Base-by-base conservation (phyloP, 2,797 vertebrate genomes). In the Triplophysa bombifrons region DNA sequence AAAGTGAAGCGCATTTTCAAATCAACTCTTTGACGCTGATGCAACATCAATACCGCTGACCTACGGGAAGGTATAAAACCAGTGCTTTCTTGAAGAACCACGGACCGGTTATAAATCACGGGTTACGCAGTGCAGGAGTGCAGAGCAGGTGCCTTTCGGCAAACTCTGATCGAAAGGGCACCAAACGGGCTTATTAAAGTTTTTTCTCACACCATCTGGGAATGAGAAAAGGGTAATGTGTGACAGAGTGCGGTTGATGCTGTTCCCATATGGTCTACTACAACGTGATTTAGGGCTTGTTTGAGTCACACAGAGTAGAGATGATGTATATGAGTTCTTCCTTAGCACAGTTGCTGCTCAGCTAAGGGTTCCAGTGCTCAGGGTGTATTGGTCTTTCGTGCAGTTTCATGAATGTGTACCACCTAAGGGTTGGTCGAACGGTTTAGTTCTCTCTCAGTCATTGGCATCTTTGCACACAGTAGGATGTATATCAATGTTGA, bases 61-160 rank as follows among this genome's bases (percentile, higher is more conserved):
- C 79, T 82, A n/a, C 66, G 80, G 81, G 79, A 74, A 81, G 65
- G 51, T 74, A 58, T 80, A 72, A 73, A 72, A 64, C 76, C 19
- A 19, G 8, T 19, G 50, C 67, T 63, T 77, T 78, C 69, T 68
- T 61, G 48, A 60, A 48, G 25, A 80, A 65, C 66, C 56, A 20
- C 30, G 60, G 10, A 73, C 58, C 48, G 20, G 64, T 46, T 67
- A 74, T 80, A 73, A 80, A 84, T 84, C 78, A 75, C 82, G 73
- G 68, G 78, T 80, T 51, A 27, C 13, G 17, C 38, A 65, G 74
- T 72, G 72, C 38, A 30, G 3, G 9, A 46, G 22, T 56, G 41
- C 58, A 48, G 20, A 34, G 66, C 19, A 17, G 20, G 9, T 48
- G 79, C 73, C 83, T 72, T 73, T 66, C 64, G 72, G 67, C 67